phyloP scores from a whole-genome alignment of 2,888 invertebrate genomes.

The Brachyptera risi region DNA sequence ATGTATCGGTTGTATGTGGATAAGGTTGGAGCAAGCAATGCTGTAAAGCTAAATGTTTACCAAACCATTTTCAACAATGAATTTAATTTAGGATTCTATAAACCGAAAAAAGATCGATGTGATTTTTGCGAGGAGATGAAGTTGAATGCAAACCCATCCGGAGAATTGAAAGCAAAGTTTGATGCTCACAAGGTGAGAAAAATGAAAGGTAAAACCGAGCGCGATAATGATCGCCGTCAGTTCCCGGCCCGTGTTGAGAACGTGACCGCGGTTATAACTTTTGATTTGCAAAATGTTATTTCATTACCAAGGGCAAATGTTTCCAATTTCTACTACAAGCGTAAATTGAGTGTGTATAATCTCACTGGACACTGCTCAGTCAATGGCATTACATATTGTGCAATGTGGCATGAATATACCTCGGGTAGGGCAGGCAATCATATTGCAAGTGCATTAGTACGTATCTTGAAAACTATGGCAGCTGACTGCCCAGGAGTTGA shows the following conservation, averaged over 20 bases:
- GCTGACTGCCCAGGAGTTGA: not conserved
- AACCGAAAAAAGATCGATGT: conserved; percentile 36
- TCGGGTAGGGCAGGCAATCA: conserved; percentile 1
- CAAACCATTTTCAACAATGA: conserved; percentile 32
- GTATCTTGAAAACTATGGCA: not conserved
- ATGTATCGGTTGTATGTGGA: conserved; percentile 32
- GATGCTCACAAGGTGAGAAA: not conserved
- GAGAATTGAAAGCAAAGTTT: conserved; percentile 16
- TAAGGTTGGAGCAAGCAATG: conserved; percentile 27
- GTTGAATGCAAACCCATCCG: conserved; percentile 21
- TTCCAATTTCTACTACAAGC: not conserved
- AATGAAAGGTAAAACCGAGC: not conserved
- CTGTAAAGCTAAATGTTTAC: conserved; percentile 31
- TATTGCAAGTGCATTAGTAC: not conserved
- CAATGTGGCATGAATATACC: not conserved
- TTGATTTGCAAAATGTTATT: conserved; percentile 7
- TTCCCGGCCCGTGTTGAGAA: no score
- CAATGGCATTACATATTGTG: not conserved
- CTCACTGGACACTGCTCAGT: not conserved
- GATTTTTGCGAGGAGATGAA: conserved; percentile 6
- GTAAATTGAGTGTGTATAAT: not conserved
- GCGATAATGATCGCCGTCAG: not conserved
- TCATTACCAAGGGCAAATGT: not conserved
- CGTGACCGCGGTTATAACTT: not conserved
- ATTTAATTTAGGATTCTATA: conserved; percentile 33